Conservation (phyloP, 2,113 vertebrate species). For the Uria lomvia region DNA sequence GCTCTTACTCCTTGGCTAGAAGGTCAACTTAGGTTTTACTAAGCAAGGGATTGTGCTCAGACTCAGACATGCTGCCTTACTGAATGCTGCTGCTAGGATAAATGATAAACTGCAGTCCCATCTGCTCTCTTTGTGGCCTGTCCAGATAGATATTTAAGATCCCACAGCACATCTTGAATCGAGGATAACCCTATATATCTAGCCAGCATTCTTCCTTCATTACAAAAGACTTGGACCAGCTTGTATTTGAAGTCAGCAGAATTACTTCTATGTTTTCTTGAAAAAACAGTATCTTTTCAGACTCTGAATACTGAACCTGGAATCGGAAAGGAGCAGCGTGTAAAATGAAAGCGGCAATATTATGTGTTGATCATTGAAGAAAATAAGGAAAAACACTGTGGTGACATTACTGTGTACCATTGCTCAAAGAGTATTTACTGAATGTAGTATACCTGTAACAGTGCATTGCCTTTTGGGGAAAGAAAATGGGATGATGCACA, state of each 20-base stretch:
- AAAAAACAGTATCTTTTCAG: background rate
- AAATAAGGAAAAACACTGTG: background rate
- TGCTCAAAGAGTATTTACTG: background rate
- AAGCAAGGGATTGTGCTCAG: background rate
- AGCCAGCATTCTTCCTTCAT: background rate
- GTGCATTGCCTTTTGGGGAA: background rate
- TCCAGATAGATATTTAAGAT: background rate
- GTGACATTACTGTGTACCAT: background rate
- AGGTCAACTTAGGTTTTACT: slow-evolving; percentile 22
- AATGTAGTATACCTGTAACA: background rate
- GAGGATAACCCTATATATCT: background rate
- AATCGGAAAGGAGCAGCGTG: background rate
- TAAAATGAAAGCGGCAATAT: background rate
- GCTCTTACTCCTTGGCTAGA: background rate
- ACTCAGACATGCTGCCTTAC: background rate
- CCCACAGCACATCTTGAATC: background rate
- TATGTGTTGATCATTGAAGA: background rate
- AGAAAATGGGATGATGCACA: background rate
- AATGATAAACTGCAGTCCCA: background rate
- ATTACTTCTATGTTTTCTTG: background rate
- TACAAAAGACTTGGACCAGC: background rate
- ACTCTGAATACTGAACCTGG: background rate
- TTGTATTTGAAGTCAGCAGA: background rate
- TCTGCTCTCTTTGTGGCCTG: background rate
- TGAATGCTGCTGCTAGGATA: background rate